Evolutionary conservation across 2,113 vertebrate species (phyloP).

Genomic region (Chiloscyllium plagiosum): DNA sequence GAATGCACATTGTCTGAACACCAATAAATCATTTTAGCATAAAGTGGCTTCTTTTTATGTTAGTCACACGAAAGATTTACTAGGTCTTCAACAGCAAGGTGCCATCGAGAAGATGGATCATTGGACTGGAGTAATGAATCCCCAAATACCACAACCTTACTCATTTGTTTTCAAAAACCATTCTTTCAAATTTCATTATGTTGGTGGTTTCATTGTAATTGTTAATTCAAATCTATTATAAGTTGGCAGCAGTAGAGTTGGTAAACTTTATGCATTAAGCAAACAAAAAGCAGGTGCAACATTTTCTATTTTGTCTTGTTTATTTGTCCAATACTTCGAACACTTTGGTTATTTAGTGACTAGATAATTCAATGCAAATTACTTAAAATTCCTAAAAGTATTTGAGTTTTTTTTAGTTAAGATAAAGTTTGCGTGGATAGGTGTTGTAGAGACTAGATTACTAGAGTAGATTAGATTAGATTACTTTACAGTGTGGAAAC

Average conservation of each 20-base stretch:
- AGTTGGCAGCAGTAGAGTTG: background rate
- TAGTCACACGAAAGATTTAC: too few relatives aligned
- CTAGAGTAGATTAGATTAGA: too few relatives aligned
- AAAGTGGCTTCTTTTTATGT: too few relatives aligned
- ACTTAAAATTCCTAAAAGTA: background rate
- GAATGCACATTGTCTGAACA: too few relatives aligned
- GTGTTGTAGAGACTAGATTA: too few relatives aligned
- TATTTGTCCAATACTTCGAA: background rate
- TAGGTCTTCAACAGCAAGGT: too few relatives aligned
- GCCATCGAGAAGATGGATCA: too few relatives aligned
- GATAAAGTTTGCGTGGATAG: background rate
- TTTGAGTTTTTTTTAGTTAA: background rate
- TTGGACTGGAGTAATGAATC: background rate
- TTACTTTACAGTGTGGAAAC: too few relatives aligned
- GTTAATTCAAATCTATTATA: background rate
- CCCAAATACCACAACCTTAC: background rate
- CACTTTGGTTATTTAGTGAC: background rate
- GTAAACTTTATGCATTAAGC: background rate
- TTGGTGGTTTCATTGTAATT: background rate
- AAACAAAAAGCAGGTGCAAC: background rate
- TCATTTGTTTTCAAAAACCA: background rate
- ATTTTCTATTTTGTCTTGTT: background rate
- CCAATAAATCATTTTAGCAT: too few relatives aligned
- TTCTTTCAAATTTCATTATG: background rate
- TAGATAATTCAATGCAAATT: background rate